Conservation (phyloP, 2,888 invertebrate genomes). For the Cephus spinipes region DNA sequence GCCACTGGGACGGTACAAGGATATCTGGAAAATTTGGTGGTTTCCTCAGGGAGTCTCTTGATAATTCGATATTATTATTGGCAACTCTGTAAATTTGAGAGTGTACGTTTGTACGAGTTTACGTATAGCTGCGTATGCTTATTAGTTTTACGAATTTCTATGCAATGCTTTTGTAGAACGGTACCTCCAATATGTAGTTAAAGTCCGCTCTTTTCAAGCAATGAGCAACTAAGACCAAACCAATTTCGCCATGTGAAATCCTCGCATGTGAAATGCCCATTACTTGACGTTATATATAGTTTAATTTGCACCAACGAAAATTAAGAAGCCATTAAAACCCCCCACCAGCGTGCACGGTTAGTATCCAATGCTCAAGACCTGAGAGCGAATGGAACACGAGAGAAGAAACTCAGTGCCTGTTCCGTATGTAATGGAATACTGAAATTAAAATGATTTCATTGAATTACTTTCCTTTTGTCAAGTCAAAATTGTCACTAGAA, state of each 20-base stretch:
- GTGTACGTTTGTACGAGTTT: background rate
- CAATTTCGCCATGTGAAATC: conserved; percentile 28
- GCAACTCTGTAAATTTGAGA: background rate
- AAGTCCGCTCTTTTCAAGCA: conserved; percentile 31
- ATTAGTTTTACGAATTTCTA: conserved; percentile 19
- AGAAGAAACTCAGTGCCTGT: background rate
- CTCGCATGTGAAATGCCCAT: conserved; percentile 28
- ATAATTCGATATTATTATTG: background rate
- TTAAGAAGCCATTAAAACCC: conserved; percentile 32
- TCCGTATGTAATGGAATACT: background rate
- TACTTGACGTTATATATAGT: conserved; percentile 22
- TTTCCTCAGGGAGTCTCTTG: background rate
- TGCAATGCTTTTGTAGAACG: conserved; percentile 27
- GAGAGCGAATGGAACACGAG: background rate
- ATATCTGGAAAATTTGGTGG: background rate
- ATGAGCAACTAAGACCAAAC: conserved; percentile 27
- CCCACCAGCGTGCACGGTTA: background rate
- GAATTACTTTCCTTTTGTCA: background rate
- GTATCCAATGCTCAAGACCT: background rate
- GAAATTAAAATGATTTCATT: background rate
- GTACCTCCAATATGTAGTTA: conserved; percentile 31
- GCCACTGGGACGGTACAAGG: background rate
- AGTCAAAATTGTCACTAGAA: background rate
- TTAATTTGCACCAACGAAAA: conserved; percentile 28
- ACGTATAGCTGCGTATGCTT: background rate